Evolutionary conservation across 1,140 invertebrate species (phyloP).

Genomic region (Drosophila sp.): DNA sequence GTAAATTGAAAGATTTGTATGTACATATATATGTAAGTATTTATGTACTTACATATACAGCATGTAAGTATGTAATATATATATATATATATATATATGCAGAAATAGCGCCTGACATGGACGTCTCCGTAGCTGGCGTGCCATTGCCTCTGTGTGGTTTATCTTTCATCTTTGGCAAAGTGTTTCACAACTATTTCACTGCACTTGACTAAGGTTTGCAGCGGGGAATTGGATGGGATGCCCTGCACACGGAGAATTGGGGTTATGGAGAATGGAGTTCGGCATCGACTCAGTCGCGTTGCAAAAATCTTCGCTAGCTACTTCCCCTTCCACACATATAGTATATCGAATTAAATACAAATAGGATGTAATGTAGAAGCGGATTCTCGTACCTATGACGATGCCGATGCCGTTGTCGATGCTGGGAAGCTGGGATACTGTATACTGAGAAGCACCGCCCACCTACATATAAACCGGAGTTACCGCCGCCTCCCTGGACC

Average conservation of each 20-base stretch:
- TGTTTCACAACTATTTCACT: slow-evolving; percentile 82
- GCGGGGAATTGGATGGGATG: background rate
- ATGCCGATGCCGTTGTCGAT: slow-evolving; percentile 1
- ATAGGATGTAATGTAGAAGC: slow-evolving; percentile 62
- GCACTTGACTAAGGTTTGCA: slow-evolving; percentile 62
- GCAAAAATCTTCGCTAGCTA: slow-evolving; percentile 68
- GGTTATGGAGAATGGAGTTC: no score
- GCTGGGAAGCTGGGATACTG: no score
- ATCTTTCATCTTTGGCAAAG: slow-evolving; percentile 83
- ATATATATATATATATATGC: slow-evolving; percentile 39
- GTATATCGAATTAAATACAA: slow-evolving; percentile 82
- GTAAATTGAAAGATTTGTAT: slow-evolving; percentile 28
- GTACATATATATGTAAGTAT: slow-evolving; percentile 1
- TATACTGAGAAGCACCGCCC: background rate
- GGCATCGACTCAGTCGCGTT: slow-evolving; percentile 48
- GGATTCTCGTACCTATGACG: slow-evolving; percentile 14
- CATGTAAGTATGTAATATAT: no score
- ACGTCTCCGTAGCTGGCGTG: slow-evolving; percentile 25
- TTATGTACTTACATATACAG: background rate
- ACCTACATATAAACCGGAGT: background rate
- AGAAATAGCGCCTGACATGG: slow-evolving; percentile 48
- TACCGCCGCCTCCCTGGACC: background rate
- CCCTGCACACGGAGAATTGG: background rate
- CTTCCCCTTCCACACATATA: slow-evolving; percentile 59
- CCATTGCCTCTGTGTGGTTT: slow-evolving; percentile 63